Base-by-base conservation (phyloP, 2,797 vertebrate genomes). In the Chrosomus eos region DNA sequence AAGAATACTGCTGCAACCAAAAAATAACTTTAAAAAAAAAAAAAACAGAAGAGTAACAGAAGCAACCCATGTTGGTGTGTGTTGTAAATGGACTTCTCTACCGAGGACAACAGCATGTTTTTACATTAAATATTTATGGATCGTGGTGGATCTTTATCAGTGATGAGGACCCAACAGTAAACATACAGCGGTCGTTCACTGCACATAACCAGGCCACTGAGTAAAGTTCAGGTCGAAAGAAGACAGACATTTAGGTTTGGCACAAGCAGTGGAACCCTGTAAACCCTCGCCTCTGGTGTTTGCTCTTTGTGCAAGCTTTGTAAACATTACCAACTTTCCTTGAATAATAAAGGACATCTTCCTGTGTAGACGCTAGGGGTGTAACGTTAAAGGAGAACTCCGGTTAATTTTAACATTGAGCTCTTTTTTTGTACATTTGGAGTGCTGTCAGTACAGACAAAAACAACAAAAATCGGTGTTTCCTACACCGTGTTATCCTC, bases 71-170 rank as follows among this genome's bases (percentile, higher is more conserved):
- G 48, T 38, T 71, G 33, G 23, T 28, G 55, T 18, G 33, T 18
- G 33, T 60, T 77, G 23, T 77, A 60, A 40, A 77, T 26, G 43
- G 36, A 33, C 28, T 36, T 75, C 23, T 75, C 58, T 21, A 28
- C 28, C 3, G 16, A 83, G 48, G 26, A 55, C n/a, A 70, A 79
- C 80, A 78, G 81, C 5, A 28, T 86, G 85, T 87, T 86, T 89
- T 83, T 68, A 89, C 16, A 51, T 72, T 26, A 88, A 88, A 89
- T 82, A 88, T 88, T 89, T 83, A 88, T 79, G 66, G 72, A 81
- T 33, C 23, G n/a, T 74, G 23, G 26, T 74, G 75, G 82, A 89
- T 82, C 72, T 81, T 77, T 58, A 80, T 60, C 51, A 79, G 66
- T 10, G 16, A 26, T 2, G 51, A 36, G 43, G 66, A 66, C 71